Evolutionary conservation across 1,140 invertebrate genomes (phyloP).

Genomic region (Melitaea cinxia): DNA sequence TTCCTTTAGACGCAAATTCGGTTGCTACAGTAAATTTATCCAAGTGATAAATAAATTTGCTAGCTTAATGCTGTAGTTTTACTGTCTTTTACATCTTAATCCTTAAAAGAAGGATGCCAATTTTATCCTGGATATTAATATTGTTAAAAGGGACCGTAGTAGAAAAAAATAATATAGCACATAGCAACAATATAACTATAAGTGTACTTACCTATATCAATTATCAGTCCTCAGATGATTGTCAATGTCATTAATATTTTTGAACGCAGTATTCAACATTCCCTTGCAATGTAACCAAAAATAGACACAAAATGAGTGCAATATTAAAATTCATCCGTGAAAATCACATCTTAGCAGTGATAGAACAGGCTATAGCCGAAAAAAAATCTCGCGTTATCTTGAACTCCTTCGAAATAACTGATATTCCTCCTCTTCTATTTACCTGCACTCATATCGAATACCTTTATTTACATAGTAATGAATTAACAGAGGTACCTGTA

Average conservation of each 20-base stretch:
- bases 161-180: constrained; percentile 1
- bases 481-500: constrained; percentile 77
- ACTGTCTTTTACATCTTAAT: not conserved
- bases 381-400: constrained; percentile 82
- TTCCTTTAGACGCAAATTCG: constrained; percentile 23
- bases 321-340: constrained; percentile 84
- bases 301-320: constrained; percentile 80
- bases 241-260: constrained; percentile 47
- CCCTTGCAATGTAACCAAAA: constrained; percentile 66
- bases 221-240: constrained; percentile 32
- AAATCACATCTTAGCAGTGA: constrained; percentile 84
- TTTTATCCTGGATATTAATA: not conserved
- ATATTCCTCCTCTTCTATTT: constrained; percentile 81
- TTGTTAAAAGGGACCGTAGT: not conserved
- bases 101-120: not conserved
- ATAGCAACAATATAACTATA: constrained; percentile 33
- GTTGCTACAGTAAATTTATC: too few relatives aligned
- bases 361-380: constrained; percentile 82
- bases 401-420: constrained; percentile 82
- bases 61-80: too few relatives aligned
- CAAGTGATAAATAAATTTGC: too few relatives aligned
- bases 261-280: constrained; percentile 55
- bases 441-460: constrained; percentile 81
- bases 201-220: too few relatives aligned
- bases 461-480: constrained; percentile 83